A percentile compares a stretch with the other conserved stretches of the same genome.
Evolutionary conservation across 2,113 vertebrate genomes (phyloP).

Genomic region (Bufo gargarizans): DNA sequence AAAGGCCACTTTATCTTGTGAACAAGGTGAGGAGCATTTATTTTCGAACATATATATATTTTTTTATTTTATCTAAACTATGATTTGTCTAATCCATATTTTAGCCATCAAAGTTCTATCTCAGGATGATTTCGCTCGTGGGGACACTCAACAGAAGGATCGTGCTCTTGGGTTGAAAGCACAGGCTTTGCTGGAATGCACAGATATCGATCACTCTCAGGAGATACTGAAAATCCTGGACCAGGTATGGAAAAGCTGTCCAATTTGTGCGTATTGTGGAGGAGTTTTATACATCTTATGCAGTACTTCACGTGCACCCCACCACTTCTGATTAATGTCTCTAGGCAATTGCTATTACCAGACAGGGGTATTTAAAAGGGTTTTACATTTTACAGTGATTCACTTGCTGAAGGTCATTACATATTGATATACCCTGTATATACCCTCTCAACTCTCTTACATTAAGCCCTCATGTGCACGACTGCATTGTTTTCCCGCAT

Average conservation of each 20-base stretch:
- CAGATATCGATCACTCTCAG: slow-evolving; percentile 73
- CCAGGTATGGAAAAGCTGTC: slow-evolving; percentile 72
- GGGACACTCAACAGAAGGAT: slow-evolving; percentile 68
- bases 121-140: slow-evolving; percentile 39
- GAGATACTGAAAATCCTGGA: slow-evolving; percentile 80
- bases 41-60: not conserved
- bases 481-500: too few species aligned
- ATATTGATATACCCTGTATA: too few species aligned
- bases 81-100: not conserved
- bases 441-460: too few species aligned
- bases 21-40: slow-evolving; percentile 75
- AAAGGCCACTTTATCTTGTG: slow-evolving; percentile 78
- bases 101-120: slow-evolving; percentile 70
- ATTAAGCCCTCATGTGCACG: too few species aligned
- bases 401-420: too few species aligned
- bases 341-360: not conserved
- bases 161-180: slow-evolving; percentile 77
- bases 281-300: too few species aligned
- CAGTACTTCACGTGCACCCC: not conserved
- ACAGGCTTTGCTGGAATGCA: slow-evolving; percentile 78
- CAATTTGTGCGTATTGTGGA: not conserved
- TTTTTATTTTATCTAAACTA: not conserved
- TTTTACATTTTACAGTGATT: too few species aligned
- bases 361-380: too few species aligned
- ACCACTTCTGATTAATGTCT: not conserved